phyloP scores from a whole-genome alignment of 2,113 vertebrate species.

The Empidonax alnorum region DNA sequence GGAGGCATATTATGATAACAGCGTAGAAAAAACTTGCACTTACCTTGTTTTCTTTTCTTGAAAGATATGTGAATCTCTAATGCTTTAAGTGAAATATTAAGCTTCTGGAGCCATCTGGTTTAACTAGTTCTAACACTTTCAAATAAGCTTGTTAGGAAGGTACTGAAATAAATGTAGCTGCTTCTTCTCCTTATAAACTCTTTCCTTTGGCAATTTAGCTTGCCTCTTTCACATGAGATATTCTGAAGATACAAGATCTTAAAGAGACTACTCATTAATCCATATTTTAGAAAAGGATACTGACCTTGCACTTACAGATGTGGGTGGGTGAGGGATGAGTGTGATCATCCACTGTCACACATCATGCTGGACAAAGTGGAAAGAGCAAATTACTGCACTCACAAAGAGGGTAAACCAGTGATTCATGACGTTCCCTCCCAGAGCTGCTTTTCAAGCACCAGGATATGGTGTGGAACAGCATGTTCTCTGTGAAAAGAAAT shows the following conservation, averaged over 20 bases:
- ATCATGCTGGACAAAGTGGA: background rate
- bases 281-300: background rate
- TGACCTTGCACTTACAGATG: background rate
- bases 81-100: background rate
- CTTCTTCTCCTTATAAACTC: background rate
- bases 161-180: background rate
- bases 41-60: background rate
- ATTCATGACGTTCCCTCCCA: background rate
- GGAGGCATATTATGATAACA: background rate
- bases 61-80: background rate
- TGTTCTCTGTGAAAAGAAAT: background rate
- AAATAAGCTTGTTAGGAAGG: background rate
- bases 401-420: background rate
- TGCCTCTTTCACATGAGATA: background rate
- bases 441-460: background rate
- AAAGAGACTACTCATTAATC: background rate
- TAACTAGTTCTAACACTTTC: background rate
- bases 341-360: background rate
- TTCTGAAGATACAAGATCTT: background rate
- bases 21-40: background rate
- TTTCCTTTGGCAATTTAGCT: background rate
- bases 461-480: background rate
- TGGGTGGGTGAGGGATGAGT: background rate
- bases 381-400: background rate
- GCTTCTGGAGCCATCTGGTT: background rate